Conservation (phyloP, 2,797 vertebrate species). For the Cottoperca gobio region DNA sequence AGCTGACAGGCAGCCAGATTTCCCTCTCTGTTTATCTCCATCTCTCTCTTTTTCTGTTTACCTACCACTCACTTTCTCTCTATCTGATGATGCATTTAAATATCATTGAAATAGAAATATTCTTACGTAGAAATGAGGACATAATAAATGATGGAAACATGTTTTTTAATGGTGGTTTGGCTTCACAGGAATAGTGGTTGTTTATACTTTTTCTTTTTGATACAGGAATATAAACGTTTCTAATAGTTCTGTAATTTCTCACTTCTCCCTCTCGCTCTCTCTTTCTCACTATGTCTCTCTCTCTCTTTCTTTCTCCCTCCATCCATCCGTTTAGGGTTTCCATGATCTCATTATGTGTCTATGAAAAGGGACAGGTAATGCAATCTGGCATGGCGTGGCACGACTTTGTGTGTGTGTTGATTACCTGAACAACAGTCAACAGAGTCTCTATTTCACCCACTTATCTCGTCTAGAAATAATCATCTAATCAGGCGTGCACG, state of each 20-base stretch:
- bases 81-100: too few species aligned
- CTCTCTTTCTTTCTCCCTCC: slow-evolving; percentile 8
- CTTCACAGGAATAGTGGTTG: not conserved
- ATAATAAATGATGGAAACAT: not conserved
- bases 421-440: slow-evolving; percentile 88
- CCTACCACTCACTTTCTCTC: slow-evolving; percentile 32
- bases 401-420: slow-evolving; percentile 81
- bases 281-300: not conserved
- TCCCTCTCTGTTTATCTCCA: slow-evolving; percentile 70
- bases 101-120: fast-evolving
- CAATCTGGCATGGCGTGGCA: slow-evolving; percentile 89
- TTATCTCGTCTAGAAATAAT: slow-evolving; percentile 89
- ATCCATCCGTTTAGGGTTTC: slow-evolving; percentile 90
- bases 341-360: slow-evolving; percentile 91
- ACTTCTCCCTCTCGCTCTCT: not conserved
- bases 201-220: not conserved
- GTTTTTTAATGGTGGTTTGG: not conserved
- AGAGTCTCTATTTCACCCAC: slow-evolving; percentile 90
- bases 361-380: slow-evolving; percentile 90
- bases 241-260: not conserved
- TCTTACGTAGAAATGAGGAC: not conserved
- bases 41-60: slow-evolving; percentile 20
- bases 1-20: slow-evolving; percentile 90
- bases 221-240: not conserved
- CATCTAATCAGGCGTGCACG: slow-evolving; percentile 84